Percentiles rank a stretch among this genome's conserved stretches.
These are phyloP conservation scores for Potorous gilbertii DNA, from an alignment of 2,797 vertebrate genomes.

Conservation along the genomic window DNA sequence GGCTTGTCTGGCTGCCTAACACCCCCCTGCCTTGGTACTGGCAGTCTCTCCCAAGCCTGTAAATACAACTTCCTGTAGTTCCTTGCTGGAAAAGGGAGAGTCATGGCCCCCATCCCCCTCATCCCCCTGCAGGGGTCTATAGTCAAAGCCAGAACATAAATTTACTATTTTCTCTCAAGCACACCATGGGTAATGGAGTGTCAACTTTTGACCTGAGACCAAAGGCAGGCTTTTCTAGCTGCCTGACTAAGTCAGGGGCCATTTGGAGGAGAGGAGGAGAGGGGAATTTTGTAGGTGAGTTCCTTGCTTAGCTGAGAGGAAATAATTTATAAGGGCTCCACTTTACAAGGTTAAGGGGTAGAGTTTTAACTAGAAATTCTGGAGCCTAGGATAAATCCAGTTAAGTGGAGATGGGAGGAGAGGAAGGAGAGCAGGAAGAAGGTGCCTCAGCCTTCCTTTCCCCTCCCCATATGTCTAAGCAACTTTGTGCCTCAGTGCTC, in stretches of 20 bases:
- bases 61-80: neutral
- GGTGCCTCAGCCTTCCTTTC: neutral
- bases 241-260: neutral
- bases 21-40: neutral
- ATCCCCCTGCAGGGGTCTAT: neutral
- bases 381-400: neutral
- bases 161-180: neutral
- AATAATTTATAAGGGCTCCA: neutral
- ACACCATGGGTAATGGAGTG: neutral
- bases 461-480: neutral
- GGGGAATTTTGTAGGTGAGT: neutral
- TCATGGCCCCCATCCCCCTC: accelerated
- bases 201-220: neutral
- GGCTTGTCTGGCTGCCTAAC: neutral
- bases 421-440: neutral
- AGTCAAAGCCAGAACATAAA: neutral
- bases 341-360: neutral
- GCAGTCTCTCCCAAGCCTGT: neutral
- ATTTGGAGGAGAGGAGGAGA: neutral
- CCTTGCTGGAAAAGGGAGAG: neutral
- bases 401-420: neutral
- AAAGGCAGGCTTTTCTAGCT: neutral
- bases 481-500: neutral
- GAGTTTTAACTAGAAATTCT: neutral
- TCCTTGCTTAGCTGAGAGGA: neutral